Evolutionary conservation across 2,113 vertebrate genomes (phyloP).

Genomic region (Drymodes brunneopygia): DNA sequence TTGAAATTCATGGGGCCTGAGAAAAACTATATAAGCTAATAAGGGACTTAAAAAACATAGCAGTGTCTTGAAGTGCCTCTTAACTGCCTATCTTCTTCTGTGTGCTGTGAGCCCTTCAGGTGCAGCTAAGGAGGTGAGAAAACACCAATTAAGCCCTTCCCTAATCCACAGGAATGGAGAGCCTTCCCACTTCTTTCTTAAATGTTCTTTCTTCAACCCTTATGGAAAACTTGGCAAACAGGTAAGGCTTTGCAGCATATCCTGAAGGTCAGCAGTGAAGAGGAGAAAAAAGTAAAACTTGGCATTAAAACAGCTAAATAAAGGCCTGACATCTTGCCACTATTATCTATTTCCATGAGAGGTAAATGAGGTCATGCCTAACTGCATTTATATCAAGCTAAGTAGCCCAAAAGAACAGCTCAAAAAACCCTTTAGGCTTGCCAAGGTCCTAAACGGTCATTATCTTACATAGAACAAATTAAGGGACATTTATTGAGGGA

Average conservation of each 20-base stretch:
- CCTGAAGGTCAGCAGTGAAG: constrained; percentile 6
- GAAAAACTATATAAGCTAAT: not conserved
- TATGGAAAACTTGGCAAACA: not conserved
- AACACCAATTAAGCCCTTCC: not conserved
- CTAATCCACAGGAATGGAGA: not conserved
- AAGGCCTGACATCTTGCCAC: constrained; percentile 3
- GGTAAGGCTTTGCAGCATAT: not conserved
- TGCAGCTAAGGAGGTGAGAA: not conserved
- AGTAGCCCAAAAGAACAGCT: constrained; percentile 33
- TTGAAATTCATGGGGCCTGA: not conserved
- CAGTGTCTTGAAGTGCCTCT: not conserved
- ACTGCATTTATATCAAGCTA: constrained; percentile 34
- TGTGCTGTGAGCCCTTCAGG: not conserved
- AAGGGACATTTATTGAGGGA: constrained; percentile 12
- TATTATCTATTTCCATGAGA: constrained; percentile 20
- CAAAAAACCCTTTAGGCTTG: constrained; percentile 19
- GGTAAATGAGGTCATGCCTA: constrained; percentile 44
- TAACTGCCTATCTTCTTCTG: not conserved
- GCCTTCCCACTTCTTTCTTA: not conserved
- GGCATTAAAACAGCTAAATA: not conserved
- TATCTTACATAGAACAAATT: constrained; percentile 45
- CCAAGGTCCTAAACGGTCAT: constrained; percentile 35
- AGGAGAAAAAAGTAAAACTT: not conserved
- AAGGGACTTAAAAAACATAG: not conserved
- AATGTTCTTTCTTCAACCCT: not conserved